Evolutionary conservation across 2,888 invertebrate species (phyloP).

Genomic region (Lomographa bimaculata): DNA sequence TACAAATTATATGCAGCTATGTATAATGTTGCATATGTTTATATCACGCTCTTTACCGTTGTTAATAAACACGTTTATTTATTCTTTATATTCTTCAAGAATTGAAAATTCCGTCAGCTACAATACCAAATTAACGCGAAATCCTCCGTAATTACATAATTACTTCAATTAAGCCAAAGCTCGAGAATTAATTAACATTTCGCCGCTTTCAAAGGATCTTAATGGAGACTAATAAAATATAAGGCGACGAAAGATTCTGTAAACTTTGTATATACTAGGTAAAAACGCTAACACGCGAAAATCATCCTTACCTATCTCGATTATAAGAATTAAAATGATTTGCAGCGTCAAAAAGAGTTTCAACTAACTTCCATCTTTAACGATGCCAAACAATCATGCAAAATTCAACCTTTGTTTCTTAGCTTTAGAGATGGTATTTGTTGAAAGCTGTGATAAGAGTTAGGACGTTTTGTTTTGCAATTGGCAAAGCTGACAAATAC

Average conservation of each 20-base stretch:
- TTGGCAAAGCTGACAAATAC: constrained; percentile 51
- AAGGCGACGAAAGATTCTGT: constrained; percentile 53
- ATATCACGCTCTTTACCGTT: too few relatives aligned
- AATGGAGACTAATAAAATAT: constrained; percentile 46
- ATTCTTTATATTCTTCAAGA: too few relatives aligned
- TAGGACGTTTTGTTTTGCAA: constrained; percentile 35
- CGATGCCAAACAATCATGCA: too few relatives aligned
- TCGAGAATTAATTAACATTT: constrained; percentile 44
- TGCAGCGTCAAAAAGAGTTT: too few relatives aligned
- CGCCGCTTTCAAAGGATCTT: constrained; percentile 35
- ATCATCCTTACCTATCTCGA: constrained; percentile 2
- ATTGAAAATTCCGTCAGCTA: constrained; percentile 15
- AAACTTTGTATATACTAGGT: constrained; percentile 37
- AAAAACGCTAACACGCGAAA: constrained; percentile 4
- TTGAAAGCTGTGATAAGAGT: too few relatives aligned
- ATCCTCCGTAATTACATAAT: constrained; percentile 54
- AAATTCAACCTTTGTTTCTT: too few relatives aligned
- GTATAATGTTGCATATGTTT: too few relatives aligned
- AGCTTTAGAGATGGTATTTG: too few relatives aligned
- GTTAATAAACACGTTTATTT: too few relatives aligned
- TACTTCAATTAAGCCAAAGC: constrained; percentile 44
- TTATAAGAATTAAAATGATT: constrained; percentile 3
- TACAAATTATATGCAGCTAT: too few relatives aligned
- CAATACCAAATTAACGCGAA: constrained; percentile 38
- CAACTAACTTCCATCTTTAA: too few relatives aligned